Percentiles rank a stretch among this genome's conserved stretches.
Evolutionary conservation across 2,113 vertebrate genomes (phyloP).

Genomic region (Sialia sialis): DNA sequence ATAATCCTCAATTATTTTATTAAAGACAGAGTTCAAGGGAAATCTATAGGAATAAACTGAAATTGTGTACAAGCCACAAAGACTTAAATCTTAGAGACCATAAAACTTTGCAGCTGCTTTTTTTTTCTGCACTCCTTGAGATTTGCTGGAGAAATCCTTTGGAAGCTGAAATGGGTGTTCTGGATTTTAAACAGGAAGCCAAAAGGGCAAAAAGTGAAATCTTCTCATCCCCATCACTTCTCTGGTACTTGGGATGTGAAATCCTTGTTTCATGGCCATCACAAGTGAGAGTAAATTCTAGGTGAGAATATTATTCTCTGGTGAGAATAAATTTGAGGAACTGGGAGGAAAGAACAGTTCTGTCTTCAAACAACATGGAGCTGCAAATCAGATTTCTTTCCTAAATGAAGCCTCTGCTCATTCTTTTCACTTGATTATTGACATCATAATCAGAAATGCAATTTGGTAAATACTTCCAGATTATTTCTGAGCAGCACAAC

Average conservation of each 20-base stretch:
- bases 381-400: background rate
- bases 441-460: background rate
- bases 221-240: background rate
- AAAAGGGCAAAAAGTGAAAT: background rate
- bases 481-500: constrained; percentile 5
- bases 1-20: background rate
- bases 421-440: background rate
- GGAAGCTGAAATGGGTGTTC: background rate
- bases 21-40: background rate
- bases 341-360: background rate
- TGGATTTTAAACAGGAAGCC: background rate
- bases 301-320: too few relatives aligned
- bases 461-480: constrained; percentile 22
- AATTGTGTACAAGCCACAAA: background rate
- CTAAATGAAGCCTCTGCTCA: constrained; percentile 1
- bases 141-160: background rate
- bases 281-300: too few relatives aligned
- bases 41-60: background rate
- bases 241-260: background rate
- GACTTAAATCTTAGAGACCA: background rate
- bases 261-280: background rate
- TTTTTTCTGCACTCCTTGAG: background rate
- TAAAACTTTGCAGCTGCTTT: background rate
- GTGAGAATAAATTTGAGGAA: background rate
- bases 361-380: background rate